These are phyloP conservation scores for Gnathonemus longibarbis DNA, from an alignment of 2,113 vertebrate genomes.

Conservation along the genomic window DNA sequence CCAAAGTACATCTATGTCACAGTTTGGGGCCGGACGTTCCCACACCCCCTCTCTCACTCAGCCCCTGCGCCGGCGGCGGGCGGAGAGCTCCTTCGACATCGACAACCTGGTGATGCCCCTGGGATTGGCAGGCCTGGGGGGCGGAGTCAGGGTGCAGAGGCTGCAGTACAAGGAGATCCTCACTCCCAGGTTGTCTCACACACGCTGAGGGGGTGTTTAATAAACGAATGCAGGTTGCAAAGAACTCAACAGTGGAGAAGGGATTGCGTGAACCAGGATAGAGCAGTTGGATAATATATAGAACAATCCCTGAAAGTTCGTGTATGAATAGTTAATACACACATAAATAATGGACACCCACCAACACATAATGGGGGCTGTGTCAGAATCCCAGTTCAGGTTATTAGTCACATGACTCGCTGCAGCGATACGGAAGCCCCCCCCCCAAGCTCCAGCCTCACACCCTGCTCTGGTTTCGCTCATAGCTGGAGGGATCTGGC, in stretches of 20 bases:
- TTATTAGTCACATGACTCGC: background rate
- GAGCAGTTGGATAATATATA: background rate
- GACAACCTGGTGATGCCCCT: conserved; percentile 55
- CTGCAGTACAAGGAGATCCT: conserved; percentile 57
- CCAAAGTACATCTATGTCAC: background rate
- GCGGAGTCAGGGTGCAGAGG: conserved; percentile 45
- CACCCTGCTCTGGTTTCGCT: background rate
- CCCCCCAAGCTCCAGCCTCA: background rate
- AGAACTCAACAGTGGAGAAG: background rate
- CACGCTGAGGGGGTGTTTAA: background rate
- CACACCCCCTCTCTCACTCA: background rate
- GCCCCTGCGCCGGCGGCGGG: conserved; percentile 44
- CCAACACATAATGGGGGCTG: background rate
- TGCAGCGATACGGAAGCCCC: background rate
- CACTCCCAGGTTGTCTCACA: conserved; percentile 47
- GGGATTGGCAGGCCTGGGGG: conserved; percentile 45
- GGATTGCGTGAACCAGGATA: background rate
- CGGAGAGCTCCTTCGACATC: conserved; percentile 49
- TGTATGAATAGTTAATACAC: background rate
- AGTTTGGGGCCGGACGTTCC: background rate
- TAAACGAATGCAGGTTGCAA: background rate
- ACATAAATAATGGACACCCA: background rate
- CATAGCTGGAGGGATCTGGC: conserved; percentile 45
- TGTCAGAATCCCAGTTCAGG: background rate
- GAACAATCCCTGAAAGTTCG: background rate